Conservation (phyloP, 2,888 invertebrate species). For the Petrolisthes manimaculis region DNA sequence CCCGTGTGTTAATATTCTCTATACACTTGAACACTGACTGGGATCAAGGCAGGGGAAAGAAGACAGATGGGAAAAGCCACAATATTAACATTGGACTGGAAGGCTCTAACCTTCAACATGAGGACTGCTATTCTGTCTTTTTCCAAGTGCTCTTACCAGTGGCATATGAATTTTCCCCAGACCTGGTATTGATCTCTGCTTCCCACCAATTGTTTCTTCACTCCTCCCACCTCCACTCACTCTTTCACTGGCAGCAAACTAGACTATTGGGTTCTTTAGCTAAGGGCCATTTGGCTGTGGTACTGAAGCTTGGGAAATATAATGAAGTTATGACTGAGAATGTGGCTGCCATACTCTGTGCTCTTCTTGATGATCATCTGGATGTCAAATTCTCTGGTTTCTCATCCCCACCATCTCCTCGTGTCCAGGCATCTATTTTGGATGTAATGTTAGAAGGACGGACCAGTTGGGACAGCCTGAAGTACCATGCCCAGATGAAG, state of each 20-base stretch:
- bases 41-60: neutral
- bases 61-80: constrained; percentile 80
- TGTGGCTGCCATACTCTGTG: constrained; percentile 22
- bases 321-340: neutral
- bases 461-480: constrained; percentile 24
- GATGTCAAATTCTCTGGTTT: neutral
- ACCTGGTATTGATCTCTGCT: constrained; percentile 71
- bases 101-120: neutral
- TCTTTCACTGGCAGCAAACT: constrained; percentile 85
- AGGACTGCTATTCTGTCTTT: constrained; percentile 84
- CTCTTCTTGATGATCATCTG: constrained; percentile 22
- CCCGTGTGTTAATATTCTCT: constrained; percentile 93
- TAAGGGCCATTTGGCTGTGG: constrained; percentile 81
- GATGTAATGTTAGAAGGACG: constrained; percentile 2
- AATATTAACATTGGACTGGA: constrained; percentile 82
- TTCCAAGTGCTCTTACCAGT: constrained; percentile 86
- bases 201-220: constrained; percentile 73
- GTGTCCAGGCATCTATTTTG: constrained; percentile 13
- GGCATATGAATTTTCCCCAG: constrained; percentile 78
- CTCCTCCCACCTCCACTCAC: constrained; percentile 75
- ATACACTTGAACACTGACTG: constrained; percentile 76
- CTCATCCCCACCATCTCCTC: neutral
- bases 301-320: constrained; percentile 72
- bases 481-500: constrained; percentile 16
- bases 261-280: constrained; percentile 82